These are phyloP conservation scores for Progne subis DNA, from an alignment of 2,113 vertebrate species.

Conservation along the genomic window DNA sequence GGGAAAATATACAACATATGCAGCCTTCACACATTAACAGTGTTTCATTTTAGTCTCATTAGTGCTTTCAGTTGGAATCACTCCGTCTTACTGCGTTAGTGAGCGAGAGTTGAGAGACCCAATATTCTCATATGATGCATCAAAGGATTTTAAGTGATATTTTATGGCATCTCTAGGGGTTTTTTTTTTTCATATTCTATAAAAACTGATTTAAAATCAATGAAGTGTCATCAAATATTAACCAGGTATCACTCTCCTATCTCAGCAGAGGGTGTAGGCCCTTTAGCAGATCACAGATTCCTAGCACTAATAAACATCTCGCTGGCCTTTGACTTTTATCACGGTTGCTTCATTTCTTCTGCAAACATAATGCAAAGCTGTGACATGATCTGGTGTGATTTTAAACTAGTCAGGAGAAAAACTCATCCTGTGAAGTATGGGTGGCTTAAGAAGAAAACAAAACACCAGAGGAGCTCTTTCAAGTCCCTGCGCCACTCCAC, in stretches of 20 bases:
- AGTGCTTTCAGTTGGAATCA: neutral
- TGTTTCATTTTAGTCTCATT: conserved; percentile 14
- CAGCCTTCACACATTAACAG: neutral
- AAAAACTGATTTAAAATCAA: conserved; percentile 3
- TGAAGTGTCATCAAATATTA: neutral
- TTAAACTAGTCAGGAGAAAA: neutral
- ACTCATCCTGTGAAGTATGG: neutral
- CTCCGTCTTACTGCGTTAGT: neutral
- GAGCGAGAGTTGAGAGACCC: neutral
- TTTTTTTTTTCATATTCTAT: neutral
- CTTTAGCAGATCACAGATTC: neutral
- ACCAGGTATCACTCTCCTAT: neutral
- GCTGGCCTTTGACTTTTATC: neutral
- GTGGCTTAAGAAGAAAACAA: neutral
- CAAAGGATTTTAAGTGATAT: neutral
- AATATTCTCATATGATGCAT: neutral
- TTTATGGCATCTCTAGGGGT: neutral
- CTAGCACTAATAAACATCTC: neutral
- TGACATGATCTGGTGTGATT: neutral
- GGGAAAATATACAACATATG: conserved; percentile 21
- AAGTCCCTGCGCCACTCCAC: too few relatives aligned
- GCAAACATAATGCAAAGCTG: neutral
- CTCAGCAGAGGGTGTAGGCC: neutral
- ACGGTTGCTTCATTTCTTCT: neutral
- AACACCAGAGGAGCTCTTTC: neutral